phyloP scores from a whole-genome alignment of 2,888 invertebrate species.

The Leptopterna dolabrata region DNA sequence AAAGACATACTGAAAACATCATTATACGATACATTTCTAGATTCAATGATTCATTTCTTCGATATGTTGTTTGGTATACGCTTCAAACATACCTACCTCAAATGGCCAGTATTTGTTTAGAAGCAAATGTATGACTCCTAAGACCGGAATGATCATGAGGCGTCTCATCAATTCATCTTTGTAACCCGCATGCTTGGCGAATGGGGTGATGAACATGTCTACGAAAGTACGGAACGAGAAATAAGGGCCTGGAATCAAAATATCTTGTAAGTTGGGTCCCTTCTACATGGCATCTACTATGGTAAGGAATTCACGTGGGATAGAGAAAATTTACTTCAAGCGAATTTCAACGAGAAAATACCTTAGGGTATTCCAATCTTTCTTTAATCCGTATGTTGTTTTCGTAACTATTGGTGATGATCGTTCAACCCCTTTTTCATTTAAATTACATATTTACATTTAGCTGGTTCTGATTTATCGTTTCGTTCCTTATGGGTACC shows the following conservation, averaged over 20 bases:
- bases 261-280: not conserved
- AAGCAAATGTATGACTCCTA: constrained; percentile 75
- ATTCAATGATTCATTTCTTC: too few relatives aligned
- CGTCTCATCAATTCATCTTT: constrained; percentile 74
- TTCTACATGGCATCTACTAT: not conserved
- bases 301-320: not conserved
- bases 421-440: too few relatives aligned
- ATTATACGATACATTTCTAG: too few relatives aligned
- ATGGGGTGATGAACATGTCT: constrained; percentile 77
- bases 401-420: too few relatives aligned
- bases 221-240: constrained; percentile 88
- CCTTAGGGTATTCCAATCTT: too few relatives aligned
- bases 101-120: constrained; percentile 76
- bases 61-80: not conserved
- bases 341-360: too few relatives aligned
- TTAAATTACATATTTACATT: too few relatives aligned
- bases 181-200: constrained; percentile 70
- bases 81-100: constrained; percentile 78
- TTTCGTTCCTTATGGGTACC: too few relatives aligned
- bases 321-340: too few relatives aligned
- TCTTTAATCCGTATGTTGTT: too few relatives aligned
- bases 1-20: constrained; percentile 78
- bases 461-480: too few relatives aligned
- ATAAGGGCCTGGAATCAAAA: constrained; percentile 82
- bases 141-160: constrained; percentile 76